Percentiles rank a stretch among this genome's conserved stretches.
phyloP scores from a whole-genome alignment of 1,140 invertebrate genomes.

The Pseudachorutes palmiensis region DNA sequence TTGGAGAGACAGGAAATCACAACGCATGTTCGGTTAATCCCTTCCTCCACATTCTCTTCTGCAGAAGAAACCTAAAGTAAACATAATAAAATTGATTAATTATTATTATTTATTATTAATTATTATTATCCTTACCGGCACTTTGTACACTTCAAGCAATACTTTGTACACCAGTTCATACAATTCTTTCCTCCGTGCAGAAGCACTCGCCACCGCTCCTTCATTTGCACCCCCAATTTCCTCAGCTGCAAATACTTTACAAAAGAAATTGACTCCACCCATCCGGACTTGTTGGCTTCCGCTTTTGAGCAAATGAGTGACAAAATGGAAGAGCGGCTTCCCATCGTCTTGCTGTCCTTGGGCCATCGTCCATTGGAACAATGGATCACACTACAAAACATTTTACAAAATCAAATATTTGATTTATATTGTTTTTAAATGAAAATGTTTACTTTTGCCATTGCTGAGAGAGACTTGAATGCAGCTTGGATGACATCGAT shows the following conservation, averaged over 20 bases:
- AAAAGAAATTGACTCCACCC: slow-evolving; percentile 12
- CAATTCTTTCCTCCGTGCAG: background rate
- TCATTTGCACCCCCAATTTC: background rate
- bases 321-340: background rate
- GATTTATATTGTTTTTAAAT: background rate
- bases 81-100: slow-evolving; percentile 6
- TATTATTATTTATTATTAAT: background rate
- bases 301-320: slow-evolving; percentile 11
- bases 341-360: background rate
- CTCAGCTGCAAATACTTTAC: slow-evolving; percentile 13
- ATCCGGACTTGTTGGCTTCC: slow-evolving; percentile 18
- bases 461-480: slow-evolving; percentile 19
- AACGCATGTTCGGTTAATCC: slow-evolving; percentile 41
- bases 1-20: slow-evolving; percentile 42
- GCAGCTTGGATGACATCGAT: slow-evolving; percentile 14
- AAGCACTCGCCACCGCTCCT: background rate
- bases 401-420: background rate
- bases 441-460: slow-evolving; percentile 22
- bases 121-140: background rate
- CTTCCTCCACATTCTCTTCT: slow-evolving; percentile 42
- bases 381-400: background rate
- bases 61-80: background rate
- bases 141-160: background rate
- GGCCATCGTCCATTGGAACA: background rate
- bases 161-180: background rate